Percentiles rank a stretch among this genome's conserved stretches.
These are phyloP conservation scores for Drusus annulatus DNA, from an alignment of 1,140 invertebrate genomes.

Conservation along the genomic window DNA sequence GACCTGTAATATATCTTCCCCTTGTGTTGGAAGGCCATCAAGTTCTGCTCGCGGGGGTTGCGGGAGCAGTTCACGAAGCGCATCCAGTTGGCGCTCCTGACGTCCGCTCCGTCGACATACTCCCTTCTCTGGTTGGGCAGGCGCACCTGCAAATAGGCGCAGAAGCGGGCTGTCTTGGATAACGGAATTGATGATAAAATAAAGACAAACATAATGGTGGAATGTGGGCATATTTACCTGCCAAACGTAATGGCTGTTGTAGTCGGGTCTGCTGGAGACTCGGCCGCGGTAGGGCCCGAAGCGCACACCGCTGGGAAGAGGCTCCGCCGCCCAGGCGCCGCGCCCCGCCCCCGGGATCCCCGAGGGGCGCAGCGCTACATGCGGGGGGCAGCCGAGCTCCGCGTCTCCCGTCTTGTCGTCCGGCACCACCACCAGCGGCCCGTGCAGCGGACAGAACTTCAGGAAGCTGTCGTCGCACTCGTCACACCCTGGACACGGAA, in stretches of 20 bases:
- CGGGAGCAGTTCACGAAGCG: slow-evolving; percentile 75
- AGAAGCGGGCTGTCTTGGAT: too few species aligned
- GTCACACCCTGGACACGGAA: neutral
- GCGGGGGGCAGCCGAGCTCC: neutral
- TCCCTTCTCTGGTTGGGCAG: slow-evolving; percentile 23
- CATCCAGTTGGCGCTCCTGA: slow-evolving; percentile 73
- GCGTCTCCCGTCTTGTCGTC: neutral
- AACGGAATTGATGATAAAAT: too few species aligned
- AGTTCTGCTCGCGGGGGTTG: slow-evolving; percentile 71
- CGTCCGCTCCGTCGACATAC: slow-evolving; percentile 69
- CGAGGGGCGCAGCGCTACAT: neutral
- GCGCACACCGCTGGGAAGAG: slow-evolving; percentile 63
- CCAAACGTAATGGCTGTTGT: slow-evolving; percentile 36
- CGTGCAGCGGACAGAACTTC: neutral
- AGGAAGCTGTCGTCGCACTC: neutral
- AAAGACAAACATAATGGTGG: too few species aligned
- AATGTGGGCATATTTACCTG: neutral
- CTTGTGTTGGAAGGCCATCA: slow-evolving; percentile 73
- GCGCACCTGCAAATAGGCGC: too few species aligned
- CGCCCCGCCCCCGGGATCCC: slow-evolving; percentile 61
- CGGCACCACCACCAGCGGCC: neutral
- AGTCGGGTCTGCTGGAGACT: slow-evolving; percentile 51
- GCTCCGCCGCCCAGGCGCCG: slow-evolving; percentile 64
- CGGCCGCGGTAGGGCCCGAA: slow-evolving; percentile 67
- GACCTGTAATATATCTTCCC: slow-evolving; percentile 73